Percentiles rank a stretch among this genome's conserved stretches.
These are phyloP conservation scores for Hydrozoanthus gracilis DNA, from an alignment of 92 coral and sea anemone genomes.

Conservation along the genomic window DNA sequence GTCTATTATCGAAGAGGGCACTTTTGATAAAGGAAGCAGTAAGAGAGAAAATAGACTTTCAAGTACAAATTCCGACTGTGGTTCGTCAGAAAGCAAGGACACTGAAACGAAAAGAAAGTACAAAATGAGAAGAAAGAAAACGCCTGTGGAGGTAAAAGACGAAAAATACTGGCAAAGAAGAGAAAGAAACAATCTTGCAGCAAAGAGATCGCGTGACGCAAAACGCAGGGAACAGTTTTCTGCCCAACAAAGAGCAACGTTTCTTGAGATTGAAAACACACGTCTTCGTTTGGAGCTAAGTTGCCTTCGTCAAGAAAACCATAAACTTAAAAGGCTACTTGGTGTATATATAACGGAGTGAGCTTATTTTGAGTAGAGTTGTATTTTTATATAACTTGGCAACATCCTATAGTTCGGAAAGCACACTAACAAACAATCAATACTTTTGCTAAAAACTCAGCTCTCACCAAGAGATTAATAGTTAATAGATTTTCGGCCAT, in stretches of 20 bases:
- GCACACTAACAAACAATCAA: no score
- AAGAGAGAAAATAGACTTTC: background rate
- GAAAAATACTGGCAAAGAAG: constrained; percentile 10
- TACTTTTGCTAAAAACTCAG: no score
- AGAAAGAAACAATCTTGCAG: constrained; percentile 1
- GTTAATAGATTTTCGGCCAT: no score
- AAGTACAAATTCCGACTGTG: background rate
- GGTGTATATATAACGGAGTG: background rate
- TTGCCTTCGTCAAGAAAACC: constrained; percentile 19
- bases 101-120: background rate
- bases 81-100: background rate
- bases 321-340: background rate
- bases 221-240: background rate
- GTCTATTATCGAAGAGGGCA: background rate
- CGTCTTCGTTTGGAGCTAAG: constrained; percentile 20
- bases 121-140: background rate
- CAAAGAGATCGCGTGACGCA: constrained; percentile 16
- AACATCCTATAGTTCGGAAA: no score
- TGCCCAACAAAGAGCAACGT: background rate
- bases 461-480: no score
- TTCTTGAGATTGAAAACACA: constrained; percentile 17
- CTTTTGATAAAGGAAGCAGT: background rate
- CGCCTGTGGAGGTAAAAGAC: background rate
- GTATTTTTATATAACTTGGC: no score
- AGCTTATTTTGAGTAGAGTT: background rate